Conservation (phyloP, 2,113 vertebrate genomes). For the Chrysochloris asiatica region DNA sequence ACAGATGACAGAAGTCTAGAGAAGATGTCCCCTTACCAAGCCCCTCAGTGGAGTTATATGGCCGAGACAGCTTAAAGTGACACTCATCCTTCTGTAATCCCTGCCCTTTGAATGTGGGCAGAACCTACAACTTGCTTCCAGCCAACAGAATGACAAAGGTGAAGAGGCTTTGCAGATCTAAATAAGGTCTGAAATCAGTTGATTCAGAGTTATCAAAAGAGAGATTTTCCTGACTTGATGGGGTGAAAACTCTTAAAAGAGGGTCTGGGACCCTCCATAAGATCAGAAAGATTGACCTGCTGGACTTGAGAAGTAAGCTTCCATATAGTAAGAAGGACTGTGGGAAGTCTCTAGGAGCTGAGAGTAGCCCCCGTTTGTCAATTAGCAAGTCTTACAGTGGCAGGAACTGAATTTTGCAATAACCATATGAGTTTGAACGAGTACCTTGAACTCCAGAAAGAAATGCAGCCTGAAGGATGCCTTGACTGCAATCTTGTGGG, state of each 20-base stretch:
- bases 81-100: not conserved
- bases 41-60: not conserved
- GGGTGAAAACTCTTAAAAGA: not conserved
- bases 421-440: no score
- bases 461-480: accelerated
- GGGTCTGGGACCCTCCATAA: not conserved
- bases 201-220: not conserved
- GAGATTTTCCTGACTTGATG: not conserved
- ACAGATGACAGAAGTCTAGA: not conserved
- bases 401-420: not conserved
- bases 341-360: not conserved
- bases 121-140: not conserved
- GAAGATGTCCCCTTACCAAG: not conserved
- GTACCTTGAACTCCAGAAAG: not conserved
- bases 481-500: not conserved
- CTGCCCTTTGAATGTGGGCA: not conserved
- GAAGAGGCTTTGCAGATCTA: not conserved
- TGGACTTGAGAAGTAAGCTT: not conserved
- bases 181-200: not conserved
- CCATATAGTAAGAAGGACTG: accelerated
- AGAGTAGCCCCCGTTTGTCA: not conserved
- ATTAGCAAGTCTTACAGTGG: not conserved
- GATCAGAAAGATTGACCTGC: not conserved
- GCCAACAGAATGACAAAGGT: no score
- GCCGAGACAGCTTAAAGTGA: not conserved